phyloP scores from a whole-genome alignment of 2,888 invertebrate species.

The Litoditis marina region DNA sequence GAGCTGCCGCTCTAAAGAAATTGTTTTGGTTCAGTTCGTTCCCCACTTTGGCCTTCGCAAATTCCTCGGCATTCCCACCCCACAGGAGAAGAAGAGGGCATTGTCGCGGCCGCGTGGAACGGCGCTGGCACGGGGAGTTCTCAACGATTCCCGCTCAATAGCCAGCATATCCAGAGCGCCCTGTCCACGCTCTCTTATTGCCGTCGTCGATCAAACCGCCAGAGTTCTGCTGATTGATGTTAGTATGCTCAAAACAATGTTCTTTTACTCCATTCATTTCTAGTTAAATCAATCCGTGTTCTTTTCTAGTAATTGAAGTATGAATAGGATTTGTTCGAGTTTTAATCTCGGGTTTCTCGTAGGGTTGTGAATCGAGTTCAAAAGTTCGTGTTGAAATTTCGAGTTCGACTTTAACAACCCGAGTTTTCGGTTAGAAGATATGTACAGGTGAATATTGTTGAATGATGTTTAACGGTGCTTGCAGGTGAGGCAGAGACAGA shows the following conservation, averaged over 20 bases:
- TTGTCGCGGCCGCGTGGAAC: slow-evolving; percentile 21
- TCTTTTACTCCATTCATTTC: too few relatives aligned
- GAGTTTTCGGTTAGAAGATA: neutral
- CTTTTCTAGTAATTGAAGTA: too few relatives aligned
- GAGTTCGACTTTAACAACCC: too few relatives aligned
- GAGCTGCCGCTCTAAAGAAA: neutral
- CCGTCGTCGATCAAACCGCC: slow-evolving; percentile 77
- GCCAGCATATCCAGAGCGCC: slow-evolving; percentile 7
- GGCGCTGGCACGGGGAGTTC: slow-evolving; percentile 20
- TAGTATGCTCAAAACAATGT: too few relatives aligned
- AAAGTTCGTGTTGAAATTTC: too few relatives aligned
- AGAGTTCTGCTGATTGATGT: slow-evolving; percentile 83
- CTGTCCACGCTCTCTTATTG: slow-evolving; percentile 30
- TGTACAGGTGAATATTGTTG: too few relatives aligned
- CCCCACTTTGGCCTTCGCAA: slow-evolving; percentile 57
- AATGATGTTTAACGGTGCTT: too few relatives aligned
- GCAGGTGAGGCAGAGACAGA: slow-evolving; percentile 70
- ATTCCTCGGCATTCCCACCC: slow-evolving; percentile 50
- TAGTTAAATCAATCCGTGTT: too few relatives aligned
- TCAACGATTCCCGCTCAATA: slow-evolving; percentile 22
- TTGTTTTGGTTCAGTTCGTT: slow-evolving; percentile 23
- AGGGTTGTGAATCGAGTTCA: too few relatives aligned
- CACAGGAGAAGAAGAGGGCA: slow-evolving; percentile 31
- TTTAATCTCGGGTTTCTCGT: too few relatives aligned
- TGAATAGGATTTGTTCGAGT: too few relatives aligned